Base-by-base conservation (phyloP, 2,888 invertebrate species). In the Gandaritis pyraliata region DNA sequence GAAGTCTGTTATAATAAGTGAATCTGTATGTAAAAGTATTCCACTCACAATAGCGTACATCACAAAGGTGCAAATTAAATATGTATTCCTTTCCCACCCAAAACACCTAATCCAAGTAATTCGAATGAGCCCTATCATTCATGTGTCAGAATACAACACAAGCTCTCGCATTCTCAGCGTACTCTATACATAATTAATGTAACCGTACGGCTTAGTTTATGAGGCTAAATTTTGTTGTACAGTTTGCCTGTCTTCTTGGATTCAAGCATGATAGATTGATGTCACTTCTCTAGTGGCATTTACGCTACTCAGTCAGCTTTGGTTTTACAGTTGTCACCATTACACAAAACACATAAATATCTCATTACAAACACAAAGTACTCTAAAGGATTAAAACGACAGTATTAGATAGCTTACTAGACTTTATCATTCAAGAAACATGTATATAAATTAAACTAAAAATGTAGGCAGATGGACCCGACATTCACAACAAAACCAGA, bases 111-210 rank as follows among this genome's bases (percentile, higher is more conserved):
- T 62, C 66, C 61, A 51, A 47, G 69, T 70, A 71, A 72, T 72
- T 74, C 68, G 56, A 68, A 72, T 66, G 68, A 76, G 64, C 59
- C 68, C 71, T 64, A 80, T 78, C 81, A 78, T 77, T 82, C 77
- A 78, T 72, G 58, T 78, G 79, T 76, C 79, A 72, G 66, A 48
- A 48, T 15, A 33, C 15, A 71, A 77, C 78, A 76, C 70, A 75
- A 61, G 62, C 64, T 56, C 65, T 64, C 73, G 72, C 77, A 72
- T 48, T 45, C 77, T 75, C 72, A 72, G 68, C 72, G 72, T 59
- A 57, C 63, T 66, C 68, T 69, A 69, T 81, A 75, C 78, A 82
- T 82, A 80, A 79, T 81, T 78, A 76, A 80, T 66, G 69, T 36
- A 54, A 64, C 65, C 65, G 61, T 69, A 64, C 59, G 48, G 57